These are phyloP conservation scores for Papilio dardanus DNA, from an alignment of 1,140 invertebrate genomes.

Conservation along the genomic window DNA sequence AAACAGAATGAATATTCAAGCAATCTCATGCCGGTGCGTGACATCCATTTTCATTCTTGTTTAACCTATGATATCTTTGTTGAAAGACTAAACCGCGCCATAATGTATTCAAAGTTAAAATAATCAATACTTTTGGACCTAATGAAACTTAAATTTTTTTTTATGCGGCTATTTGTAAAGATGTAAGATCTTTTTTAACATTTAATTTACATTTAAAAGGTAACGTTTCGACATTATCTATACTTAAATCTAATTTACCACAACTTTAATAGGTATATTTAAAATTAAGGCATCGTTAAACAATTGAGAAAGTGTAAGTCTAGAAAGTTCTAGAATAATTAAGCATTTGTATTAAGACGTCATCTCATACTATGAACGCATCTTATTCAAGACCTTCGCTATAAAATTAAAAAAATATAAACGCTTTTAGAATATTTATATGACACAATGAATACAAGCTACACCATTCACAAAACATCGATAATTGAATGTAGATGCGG, in stretches of 20 bases:
- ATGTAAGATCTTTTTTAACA: constrained; percentile 5
- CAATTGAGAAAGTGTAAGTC: not conserved
- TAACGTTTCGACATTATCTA: not conserved
- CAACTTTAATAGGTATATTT: not conserved
- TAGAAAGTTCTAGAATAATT: not conserved
- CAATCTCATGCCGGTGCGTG: constrained; percentile 40
- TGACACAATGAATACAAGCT: constrained; percentile 5
- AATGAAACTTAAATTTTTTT: not conserved
- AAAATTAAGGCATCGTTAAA: not conserved
- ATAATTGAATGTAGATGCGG: constrained; percentile 50
- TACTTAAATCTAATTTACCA: not conserved
- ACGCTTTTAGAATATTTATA: constrained; percentile 3
- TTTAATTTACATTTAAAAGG: not conserved
- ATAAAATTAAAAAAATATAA: not conserved
- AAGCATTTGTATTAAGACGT: not conserved
- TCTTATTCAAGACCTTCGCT: not conserved
- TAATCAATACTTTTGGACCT: constrained; percentile 5
- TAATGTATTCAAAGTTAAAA: constrained; percentile 22
- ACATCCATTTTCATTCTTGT: constrained; percentile 43
- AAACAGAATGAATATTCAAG: constrained; percentile 63
- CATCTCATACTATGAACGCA: not conserved
- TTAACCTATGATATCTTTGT: constrained; percentile 19
- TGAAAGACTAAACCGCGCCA: not conserved
- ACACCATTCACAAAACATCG: constrained; percentile 22
- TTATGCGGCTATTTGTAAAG: not conserved